A percentile compares a stretch with the other conserved stretches of the same genome.
phyloP scores from a whole-genome alignment of 2,888 invertebrate species.

The Rhaphigaster nebulosa region DNA sequence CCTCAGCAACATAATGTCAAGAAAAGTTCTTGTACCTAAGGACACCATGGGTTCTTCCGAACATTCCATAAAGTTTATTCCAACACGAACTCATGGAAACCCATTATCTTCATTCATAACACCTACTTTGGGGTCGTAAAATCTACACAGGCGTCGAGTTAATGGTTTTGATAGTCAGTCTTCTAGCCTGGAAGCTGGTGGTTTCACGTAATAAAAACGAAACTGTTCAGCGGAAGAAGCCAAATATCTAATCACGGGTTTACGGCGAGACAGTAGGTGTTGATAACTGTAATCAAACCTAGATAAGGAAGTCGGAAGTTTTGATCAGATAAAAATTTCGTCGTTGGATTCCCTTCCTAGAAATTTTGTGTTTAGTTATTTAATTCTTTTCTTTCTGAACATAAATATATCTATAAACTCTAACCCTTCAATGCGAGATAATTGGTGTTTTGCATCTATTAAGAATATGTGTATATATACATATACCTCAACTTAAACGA shows the following conservation, averaged over 20 bases:
- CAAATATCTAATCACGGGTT: not conserved
- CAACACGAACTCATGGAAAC: not conserved
- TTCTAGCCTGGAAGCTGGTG: not conserved
- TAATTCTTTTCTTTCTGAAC: too few relatives aligned
- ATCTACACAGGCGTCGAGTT: not conserved
- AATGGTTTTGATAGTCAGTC: not conserved
- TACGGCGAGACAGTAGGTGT: not conserved
- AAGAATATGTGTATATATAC: too few relatives aligned
- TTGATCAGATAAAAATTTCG: not conserved
- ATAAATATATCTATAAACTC: too few relatives aligned
- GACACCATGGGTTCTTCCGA: not conserved
- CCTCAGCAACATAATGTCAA: not conserved
- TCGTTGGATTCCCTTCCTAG: too few relatives aligned
- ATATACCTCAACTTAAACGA: too few relatives aligned
- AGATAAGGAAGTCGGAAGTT: not conserved
- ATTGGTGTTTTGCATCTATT: too few relatives aligned
- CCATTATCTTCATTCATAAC: not conserved
- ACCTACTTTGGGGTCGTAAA: conserved; percentile 8
- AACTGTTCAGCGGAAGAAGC: not conserved
- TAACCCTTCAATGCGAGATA: too few relatives aligned
- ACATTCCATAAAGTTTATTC: not conserved
- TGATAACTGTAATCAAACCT: not conserved
- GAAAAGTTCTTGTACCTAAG: not conserved
- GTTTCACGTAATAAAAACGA: not conserved
- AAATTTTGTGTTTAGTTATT: too few relatives aligned